Base-by-base conservation (phyloP, 2,797 vertebrate species). In the Ctenopoma kingsleyae region DNA sequence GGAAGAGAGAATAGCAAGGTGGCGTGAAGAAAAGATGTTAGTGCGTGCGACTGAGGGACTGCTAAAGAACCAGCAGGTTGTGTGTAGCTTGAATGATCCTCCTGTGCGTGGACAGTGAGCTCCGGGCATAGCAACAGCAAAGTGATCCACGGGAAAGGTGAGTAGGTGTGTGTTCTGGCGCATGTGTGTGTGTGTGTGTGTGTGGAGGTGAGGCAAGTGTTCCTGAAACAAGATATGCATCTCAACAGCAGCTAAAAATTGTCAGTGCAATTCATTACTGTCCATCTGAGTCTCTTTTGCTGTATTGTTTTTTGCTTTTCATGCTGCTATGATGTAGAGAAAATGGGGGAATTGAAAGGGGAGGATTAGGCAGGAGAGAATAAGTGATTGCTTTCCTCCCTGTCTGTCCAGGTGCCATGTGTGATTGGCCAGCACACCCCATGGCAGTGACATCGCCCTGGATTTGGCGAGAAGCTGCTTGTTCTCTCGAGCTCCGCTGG, bases 381-480 rank as follows among this genome's bases (percentile, higher is more conserved):
- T 90, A 89, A 90, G 76, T 89, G 83, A 91, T 81, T 89, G 80
- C 66, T 91, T 88, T 91, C 74, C 73, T 85, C 86, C 73, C 62
- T 80, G 53, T 91, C 87, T 92, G 85, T 90, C 87, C 91, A 94
- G 93, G 93, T 95, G 90, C 86, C 91, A 92, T 88, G 89, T 91
- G 87, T 88, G 88, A 91, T 87, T 90, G 90, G 88, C 87, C 87
- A 74, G 83, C 74, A 8, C 70, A 70, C 81, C 83, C 89, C 12
- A 65, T 84, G 88, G 89, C 85, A 72, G 89, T 73, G 83, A 85
- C 83, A 85, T 89, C 84, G 73, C 89, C 88, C 85, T 55, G 89
- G 87, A 87, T 91, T 88, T 82, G 87, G 83, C 74, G 54, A 89
- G 81, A 76, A 80, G 84, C 83, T 41, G 74, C 83, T 81, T 49